These are phyloP conservation scores for Bombus picipes DNA, from an alignment of 1,140 invertebrate genomes.

Conservation along the genomic window DNA sequence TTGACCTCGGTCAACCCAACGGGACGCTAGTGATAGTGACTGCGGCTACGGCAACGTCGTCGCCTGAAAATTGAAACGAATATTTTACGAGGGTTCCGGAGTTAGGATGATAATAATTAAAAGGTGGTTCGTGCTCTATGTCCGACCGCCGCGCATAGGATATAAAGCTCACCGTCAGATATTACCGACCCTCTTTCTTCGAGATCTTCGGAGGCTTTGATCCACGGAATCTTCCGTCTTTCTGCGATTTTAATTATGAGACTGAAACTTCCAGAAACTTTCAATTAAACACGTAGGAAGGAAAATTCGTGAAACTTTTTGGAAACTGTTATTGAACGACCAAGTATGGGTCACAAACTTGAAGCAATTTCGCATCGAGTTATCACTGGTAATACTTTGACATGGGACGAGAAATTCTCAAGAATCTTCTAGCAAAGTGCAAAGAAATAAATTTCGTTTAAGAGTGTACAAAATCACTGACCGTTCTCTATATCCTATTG, in stretches of 20 bases:
- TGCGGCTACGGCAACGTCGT: constrained; percentile 45
- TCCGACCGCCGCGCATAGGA: constrained; percentile 45
- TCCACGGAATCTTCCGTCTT: constrained; percentile 51
- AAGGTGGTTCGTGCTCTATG: constrained; percentile 61
- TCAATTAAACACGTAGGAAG: constrained; percentile 49
- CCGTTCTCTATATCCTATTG: too few relatives aligned
- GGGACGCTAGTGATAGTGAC: constrained; percentile 5
- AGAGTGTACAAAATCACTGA: neutral
- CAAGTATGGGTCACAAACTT: neutral
- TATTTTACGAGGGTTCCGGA: constrained; percentile 73
- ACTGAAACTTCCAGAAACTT: constrained; percentile 58
- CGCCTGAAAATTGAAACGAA: constrained; percentile 75
- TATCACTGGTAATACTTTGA: neutral
- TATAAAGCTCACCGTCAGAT: constrained; percentile 58
- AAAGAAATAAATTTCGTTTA: neutral
- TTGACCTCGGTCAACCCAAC: constrained; percentile 55
- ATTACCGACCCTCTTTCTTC: constrained; percentile 48
- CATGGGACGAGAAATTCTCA: neutral
- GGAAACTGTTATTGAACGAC: constrained; percentile 31
- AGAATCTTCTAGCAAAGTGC: neutral
- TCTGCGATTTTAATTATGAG: constrained; percentile 63
- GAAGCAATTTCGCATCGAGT: neutral
- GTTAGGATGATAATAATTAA: constrained; percentile 75
- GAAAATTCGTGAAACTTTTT: constrained; percentile 18
- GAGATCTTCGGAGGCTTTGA: constrained; percentile 59